Conservation (phyloP, 1,140 invertebrate species). For the Pygmarrhopalites habei region DNA sequence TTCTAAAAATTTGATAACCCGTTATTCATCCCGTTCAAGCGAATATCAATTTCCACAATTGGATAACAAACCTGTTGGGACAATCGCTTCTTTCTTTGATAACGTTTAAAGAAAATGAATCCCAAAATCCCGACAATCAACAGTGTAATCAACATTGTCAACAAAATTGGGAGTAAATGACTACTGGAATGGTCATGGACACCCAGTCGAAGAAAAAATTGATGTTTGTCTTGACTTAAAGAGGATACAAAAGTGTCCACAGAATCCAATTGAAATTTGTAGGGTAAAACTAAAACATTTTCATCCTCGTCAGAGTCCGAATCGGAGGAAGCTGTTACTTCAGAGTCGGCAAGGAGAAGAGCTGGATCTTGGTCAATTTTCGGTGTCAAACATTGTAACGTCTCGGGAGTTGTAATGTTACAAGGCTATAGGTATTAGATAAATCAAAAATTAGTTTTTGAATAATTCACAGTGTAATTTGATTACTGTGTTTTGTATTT, state of each 20-base stretch:
- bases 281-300: neutral
- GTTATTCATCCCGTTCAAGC: too few species aligned
- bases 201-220: neutral
- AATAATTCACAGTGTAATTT: too few species aligned
- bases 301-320: neutral
- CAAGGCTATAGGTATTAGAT: neutral
- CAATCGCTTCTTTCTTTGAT: too few species aligned
- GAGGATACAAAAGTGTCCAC: slow-evolving; percentile 1
- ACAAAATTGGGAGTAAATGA: neutral
- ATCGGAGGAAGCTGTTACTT: too few species aligned
- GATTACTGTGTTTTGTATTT: neutral
- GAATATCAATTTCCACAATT: too few species aligned
- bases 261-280: neutral
- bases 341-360: neutral
- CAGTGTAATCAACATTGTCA: neutral
- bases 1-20: too few species aligned
- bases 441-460: neutral
- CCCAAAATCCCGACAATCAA: neutral
- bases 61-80: too few species aligned
- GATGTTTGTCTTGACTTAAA: neutral
- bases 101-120: neutral
- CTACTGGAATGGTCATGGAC: neutral
- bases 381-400: neutral
- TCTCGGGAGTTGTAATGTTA: neutral
- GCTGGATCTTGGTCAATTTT: neutral